These are phyloP conservation scores for Gymnarchus niloticus DNA, from an alignment of 2,113 vertebrate species.

Conservation along the genomic window DNA sequence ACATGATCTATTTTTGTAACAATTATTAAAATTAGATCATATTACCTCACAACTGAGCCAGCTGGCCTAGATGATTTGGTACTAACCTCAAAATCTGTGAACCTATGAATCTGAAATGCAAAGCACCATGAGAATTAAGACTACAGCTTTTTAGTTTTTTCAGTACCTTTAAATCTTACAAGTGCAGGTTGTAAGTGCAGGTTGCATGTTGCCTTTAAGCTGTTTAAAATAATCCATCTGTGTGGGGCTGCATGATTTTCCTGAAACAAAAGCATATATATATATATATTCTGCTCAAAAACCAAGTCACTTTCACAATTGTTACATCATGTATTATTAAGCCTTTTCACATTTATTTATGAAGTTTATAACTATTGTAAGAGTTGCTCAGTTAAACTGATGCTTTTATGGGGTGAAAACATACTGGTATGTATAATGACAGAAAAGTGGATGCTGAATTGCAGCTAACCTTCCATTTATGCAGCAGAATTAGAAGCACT, in stretches of 20 bases:
- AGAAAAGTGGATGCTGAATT: neutral
- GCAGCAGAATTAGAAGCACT: neutral
- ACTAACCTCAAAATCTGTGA: neutral
- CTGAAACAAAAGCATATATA: neutral
- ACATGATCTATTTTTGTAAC: neutral
- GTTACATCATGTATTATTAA: neutral
- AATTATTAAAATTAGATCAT: neutral
- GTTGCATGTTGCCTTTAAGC: neutral
- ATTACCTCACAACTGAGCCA: neutral
- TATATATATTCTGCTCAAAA: neutral
- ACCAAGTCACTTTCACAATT: neutral
- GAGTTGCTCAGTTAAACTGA: neutral
- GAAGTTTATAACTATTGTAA: no score
- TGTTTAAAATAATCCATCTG: neutral
- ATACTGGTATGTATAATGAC: neutral
- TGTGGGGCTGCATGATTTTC: neutral
- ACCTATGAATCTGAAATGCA: neutral
- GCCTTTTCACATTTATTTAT: neutral
- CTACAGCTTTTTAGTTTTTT: neutral
- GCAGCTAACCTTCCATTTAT: constrained; percentile 10
- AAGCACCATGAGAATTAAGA: neutral
- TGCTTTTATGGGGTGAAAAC: neutral
- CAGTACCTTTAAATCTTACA: neutral
- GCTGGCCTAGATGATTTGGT: neutral
- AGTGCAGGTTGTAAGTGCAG: no score